Base-by-base conservation (phyloP, 2,888 invertebrate genomes). In the Patella ulyssiponensis region DNA sequence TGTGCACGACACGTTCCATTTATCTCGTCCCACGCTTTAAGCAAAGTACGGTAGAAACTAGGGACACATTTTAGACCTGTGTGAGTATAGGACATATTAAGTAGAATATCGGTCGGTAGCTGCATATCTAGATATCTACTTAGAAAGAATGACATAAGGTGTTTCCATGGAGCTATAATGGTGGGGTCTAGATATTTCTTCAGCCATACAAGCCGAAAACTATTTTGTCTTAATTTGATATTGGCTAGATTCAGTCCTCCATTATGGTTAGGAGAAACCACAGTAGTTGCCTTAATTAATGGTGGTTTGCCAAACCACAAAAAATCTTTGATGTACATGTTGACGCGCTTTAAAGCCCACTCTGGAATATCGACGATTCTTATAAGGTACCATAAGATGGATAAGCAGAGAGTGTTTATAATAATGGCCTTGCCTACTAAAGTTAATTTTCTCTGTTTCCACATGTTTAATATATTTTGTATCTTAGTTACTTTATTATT, bases 311-410 rank as follows among this genome's bases (percentile, higher is more conserved):
- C 12, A 17, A 12, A 23, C 64, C 64, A 64, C 20, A 64, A 20
- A 20, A 64, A 64, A 3, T 64, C 11, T 11, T 14, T 64, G n/a
- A 64, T 7, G 15, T n/a, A n/a, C n/a, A 23, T 17, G 14, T 64
- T 64, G 5, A 64, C 23, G 11, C 23, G 20, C 23, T n/a, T 20
- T n/a, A 20, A n/a, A 64, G 64, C 64, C 12, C 20, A 64, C 64
- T 64, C 20, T 11, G 64, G 64, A 64, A 64, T 64, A 64, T 64
- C 64, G 14, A 64, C n/a, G 23, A 64, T 23, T 64, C 64, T 64
- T 23, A 64, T 23, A 23, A 64, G 11, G 64, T 64, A 64, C 64
- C 64, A 64, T 11, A 64, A 15, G n/a, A 23, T 64, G 11, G 64
- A 20, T 15, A 20, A 12, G 64, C 64, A 64, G 9, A 64, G 20